Percentiles rank a stretch among this genome's conserved stretches.
Conservation (phyloP, 2,113 vertebrate genomes). For the Cochlearius cochlearius region DNA sequence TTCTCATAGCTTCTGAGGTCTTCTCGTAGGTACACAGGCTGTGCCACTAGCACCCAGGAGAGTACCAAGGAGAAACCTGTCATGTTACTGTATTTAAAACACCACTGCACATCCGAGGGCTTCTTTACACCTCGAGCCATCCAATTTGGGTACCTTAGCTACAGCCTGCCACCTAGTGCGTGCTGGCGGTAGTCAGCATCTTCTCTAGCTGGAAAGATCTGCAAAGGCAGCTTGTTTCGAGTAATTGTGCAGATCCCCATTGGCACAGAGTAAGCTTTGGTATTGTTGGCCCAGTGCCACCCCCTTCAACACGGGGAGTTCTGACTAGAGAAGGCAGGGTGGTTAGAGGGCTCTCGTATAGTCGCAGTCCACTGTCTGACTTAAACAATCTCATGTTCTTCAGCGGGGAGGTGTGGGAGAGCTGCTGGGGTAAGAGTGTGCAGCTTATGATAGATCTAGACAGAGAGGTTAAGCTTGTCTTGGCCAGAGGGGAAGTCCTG, state of each 20-base stretch:
- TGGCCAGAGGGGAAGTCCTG: not conserved
- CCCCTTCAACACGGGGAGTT: not conserved
- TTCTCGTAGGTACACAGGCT: not conserved
- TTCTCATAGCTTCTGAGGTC: not conserved
- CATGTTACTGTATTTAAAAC: constrained; percentile 36
- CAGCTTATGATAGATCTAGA: not conserved
- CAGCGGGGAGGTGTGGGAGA: not conserved
- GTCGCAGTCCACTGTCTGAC: not conserved
- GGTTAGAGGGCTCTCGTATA: not conserved
- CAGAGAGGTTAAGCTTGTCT: not conserved
- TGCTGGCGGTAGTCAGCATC: not conserved
- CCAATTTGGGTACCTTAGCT: not conserved
- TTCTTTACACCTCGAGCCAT: not conserved
- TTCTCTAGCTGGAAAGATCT: not conserved
- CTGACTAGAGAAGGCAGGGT: not conserved
- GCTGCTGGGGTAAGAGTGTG: not conserved
- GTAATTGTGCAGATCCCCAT: not conserved
- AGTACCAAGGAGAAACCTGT: constrained; percentile 36
- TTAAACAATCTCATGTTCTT: not conserved
- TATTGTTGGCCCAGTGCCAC: not conserved
- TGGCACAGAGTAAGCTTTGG: not conserved
- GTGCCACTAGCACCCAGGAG: not conserved
- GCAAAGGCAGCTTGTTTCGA: not conserved
- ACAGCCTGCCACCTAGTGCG: constrained; percentile 57
- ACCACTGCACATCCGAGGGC: not conserved